Percentiles rank a stretch among this genome's conserved stretches.
phyloP scores from a whole-genome alignment of 2,113 vertebrate genomes.

The Hassar affinis region DNA sequence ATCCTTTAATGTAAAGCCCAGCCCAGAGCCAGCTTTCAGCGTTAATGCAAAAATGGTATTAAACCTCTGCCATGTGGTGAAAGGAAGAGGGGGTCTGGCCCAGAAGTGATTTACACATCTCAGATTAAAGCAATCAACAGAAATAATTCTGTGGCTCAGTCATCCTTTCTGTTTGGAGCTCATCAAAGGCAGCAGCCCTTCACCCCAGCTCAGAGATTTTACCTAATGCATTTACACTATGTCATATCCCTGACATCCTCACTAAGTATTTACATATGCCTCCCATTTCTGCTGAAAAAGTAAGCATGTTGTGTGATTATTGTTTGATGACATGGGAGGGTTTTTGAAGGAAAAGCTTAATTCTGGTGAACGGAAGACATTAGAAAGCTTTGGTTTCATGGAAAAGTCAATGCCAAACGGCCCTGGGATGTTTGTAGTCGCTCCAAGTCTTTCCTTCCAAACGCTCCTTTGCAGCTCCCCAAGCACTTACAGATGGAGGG shows the following conservation, averaged over 20 bases:
- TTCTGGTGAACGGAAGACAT: slow-evolving; percentile 67
- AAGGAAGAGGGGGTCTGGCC: slow-evolving; percentile 32
- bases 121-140: slow-evolving; percentile 63
- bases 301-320: slow-evolving; percentile 57
- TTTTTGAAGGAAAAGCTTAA: slow-evolving; percentile 60
- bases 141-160: slow-evolving; percentile 60
- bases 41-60: slow-evolving; percentile 33
- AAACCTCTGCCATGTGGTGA: slow-evolving; percentile 37
- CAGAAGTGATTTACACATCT: slow-evolving; percentile 60
- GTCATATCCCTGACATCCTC: slow-evolving; percentile 55
- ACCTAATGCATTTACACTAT: slow-evolving; percentile 61
- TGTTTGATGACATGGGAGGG: slow-evolving; percentile 57
- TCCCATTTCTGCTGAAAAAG: slow-evolving; percentile 49
- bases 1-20: slow-evolving; percentile 38
- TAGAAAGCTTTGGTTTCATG: slow-evolving; percentile 63
- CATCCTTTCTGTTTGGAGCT: slow-evolving; percentile 60
- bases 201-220: slow-evolving; percentile 53
- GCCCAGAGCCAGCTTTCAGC: slow-evolving; percentile 39
- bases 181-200: slow-evolving; percentile 58
- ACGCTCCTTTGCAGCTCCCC: slow-evolving; percentile 55
- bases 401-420: slow-evolving; percentile 67
- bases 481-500: slow-evolving; percentile 69
- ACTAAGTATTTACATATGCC: slow-evolving; percentile 67
- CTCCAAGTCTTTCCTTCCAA: slow-evolving; percentile 59
- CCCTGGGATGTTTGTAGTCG: slow-evolving; percentile 64